Evolutionary conservation across 2,888 invertebrate genomes (phyloP).

Genomic region (Operophtera brumata): DNA sequence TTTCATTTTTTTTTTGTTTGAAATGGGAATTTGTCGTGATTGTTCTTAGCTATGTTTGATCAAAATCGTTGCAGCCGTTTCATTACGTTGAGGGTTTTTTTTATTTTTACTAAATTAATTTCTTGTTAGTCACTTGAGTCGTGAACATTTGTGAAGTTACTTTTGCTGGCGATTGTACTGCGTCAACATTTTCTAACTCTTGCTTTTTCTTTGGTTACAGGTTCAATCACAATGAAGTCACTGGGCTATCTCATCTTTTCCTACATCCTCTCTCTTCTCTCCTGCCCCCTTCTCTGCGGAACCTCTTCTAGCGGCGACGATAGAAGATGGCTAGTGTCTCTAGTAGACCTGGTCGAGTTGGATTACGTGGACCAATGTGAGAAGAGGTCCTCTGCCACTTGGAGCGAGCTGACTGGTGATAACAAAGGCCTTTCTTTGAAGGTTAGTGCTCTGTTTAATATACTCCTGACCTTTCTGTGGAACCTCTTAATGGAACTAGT

Average conservation of each 20-base stretch:
- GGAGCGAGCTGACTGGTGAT: constrained; percentile 65
- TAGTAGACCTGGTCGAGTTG: constrained; percentile 69
- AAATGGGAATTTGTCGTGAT: no score
- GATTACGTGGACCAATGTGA: constrained; percentile 75
- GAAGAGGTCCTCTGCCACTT: constrained; percentile 60
- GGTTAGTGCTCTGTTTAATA: constrained; percentile 39
- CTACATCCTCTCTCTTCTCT: constrained; percentile 58
- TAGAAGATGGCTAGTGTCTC: constrained; percentile 58
- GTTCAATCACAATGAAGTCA: constrained; percentile 57
- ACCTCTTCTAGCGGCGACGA: constrained; percentile 62
- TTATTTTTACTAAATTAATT: no score
- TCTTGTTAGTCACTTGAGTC: no score
- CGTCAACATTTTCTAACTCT: background rate
- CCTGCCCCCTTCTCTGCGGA: constrained; percentile 51
- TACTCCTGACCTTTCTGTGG: background rate
- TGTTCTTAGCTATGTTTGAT: no score
- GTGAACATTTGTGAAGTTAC: no score
- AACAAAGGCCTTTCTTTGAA: constrained; percentile 57
- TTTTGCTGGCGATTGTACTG: no score
- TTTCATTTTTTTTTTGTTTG: no score
- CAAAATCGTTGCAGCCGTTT: no score
- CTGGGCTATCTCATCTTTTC: constrained; percentile 50
- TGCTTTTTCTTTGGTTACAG: constrained; percentile 43
- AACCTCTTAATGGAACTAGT: background rate
- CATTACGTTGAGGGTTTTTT: no score